A percentile compares a stretch with the other conserved stretches of the same genome.
phyloP scores from a whole-genome alignment of 2,888 invertebrate species.

The Sceliomorpha sp. region DNA sequence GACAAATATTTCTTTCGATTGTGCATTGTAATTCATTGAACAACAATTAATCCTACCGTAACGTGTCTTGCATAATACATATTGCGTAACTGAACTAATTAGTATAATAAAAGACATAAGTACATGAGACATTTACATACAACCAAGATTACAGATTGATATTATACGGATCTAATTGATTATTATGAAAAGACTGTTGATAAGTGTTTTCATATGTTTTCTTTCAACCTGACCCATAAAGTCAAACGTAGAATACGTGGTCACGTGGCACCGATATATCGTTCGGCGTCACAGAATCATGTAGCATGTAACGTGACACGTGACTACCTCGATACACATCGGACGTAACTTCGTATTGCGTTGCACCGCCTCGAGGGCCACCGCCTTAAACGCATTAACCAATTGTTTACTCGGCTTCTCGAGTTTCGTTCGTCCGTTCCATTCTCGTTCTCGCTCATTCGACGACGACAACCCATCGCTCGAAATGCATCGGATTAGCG shows the following conservation, averaged over 20 bases:
- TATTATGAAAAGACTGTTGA: neutral
- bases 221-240: neutral
- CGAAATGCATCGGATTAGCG: too few species aligned
- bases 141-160: too few species aligned
- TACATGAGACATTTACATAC: too few species aligned
- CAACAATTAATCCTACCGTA: too few species aligned
- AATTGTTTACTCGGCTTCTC: conserved; percentile 49
- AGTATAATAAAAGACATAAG: too few species aligned
- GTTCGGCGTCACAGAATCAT: conserved; percentile 64
- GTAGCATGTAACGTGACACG: conserved; percentile 76
- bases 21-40: too few species aligned
- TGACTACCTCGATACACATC: conserved; percentile 66
- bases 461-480: too few species aligned
- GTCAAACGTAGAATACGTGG: conserved; percentile 48
- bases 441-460: too few species aligned
- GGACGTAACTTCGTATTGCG: conserved; percentile 33
- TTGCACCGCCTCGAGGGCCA: conserved; percentile 32
- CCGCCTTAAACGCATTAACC: conserved; percentile 49
- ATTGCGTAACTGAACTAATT: too few species aligned
- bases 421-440: too few species aligned
- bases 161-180: neutral
- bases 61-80: too few species aligned
- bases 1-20: too few species aligned
- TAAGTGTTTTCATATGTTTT: conserved; percentile 1
- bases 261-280: conserved; percentile 76